These are phyloP conservation scores for Gadopsis marmoratus DNA, from an alignment of 2,797 vertebrate genomes.

Conservation along the genomic window DNA sequence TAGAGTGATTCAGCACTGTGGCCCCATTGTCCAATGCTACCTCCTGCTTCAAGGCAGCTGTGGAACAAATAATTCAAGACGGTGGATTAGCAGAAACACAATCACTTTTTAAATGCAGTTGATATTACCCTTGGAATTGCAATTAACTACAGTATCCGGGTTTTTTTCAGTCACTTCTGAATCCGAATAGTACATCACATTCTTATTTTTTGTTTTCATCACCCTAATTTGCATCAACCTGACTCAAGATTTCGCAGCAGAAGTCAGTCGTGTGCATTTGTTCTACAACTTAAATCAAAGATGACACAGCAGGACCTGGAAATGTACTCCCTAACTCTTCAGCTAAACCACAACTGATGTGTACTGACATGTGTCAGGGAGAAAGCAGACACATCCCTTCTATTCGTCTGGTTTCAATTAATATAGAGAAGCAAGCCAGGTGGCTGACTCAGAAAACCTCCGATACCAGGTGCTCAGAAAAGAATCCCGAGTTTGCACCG, in stretches of 20 bases:
- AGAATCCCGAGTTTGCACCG: conserved; percentile 53
- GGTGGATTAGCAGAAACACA: conserved; percentile 1
- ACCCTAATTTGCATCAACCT: neutral
- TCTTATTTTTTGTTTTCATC: neutral
- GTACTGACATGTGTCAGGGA: conserved; percentile 1
- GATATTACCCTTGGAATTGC: neutral
- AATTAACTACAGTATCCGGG: neutral
- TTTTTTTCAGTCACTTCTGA: neutral
- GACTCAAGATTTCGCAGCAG: conserved; percentile 3
- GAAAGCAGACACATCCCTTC: conserved; percentile 25
- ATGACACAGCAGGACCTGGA: conserved; percentile 31
- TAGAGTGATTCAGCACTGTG: conserved; percentile 92
- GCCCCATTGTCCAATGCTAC: conserved; percentile 78
- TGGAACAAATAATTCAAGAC: conserved; percentile 30
- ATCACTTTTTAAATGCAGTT: neutral
- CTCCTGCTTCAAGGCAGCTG: conserved; percentile 88
- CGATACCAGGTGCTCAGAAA: conserved; percentile 60
- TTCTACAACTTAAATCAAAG: conserved; percentile 33
- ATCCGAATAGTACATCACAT: neutral
- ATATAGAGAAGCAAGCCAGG: conserved; percentile 48
- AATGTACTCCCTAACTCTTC: conserved; percentile 20
- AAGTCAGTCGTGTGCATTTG: conserved; percentile 2
- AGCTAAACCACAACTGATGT: conserved; percentile 38
- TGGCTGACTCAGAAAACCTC: conserved; percentile 71
- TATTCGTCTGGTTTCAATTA: conserved; percentile 45